Percentiles rank a stretch among this genome's conserved stretches.
Evolutionary conservation across 2,797 vertebrate species (phyloP).

Genomic region (Platalea minor): DNA sequence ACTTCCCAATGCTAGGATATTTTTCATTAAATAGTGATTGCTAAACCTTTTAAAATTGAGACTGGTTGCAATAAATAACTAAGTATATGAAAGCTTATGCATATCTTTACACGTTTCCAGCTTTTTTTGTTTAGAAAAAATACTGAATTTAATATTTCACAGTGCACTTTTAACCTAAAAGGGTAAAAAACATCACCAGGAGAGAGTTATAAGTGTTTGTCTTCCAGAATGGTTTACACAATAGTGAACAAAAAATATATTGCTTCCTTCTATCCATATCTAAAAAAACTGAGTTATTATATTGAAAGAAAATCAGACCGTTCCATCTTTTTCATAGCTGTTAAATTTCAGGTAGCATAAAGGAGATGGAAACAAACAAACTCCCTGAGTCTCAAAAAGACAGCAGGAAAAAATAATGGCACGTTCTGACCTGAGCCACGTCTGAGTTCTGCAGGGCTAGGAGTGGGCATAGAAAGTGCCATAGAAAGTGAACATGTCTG

Average conservation of each 20-base stretch:
- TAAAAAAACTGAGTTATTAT: background rate
- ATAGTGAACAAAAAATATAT: background rate
- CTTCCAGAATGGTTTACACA: background rate
- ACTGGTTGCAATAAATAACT: background rate
- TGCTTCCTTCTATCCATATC: background rate
- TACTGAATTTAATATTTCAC: background rate
- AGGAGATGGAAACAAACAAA: background rate
- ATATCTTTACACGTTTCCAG: background rate
- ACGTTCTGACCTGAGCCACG: background rate
- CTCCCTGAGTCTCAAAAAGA: background rate
- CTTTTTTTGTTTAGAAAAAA: background rate
- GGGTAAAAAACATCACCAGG: background rate
- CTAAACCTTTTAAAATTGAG: background rate
- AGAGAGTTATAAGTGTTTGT: background rate
- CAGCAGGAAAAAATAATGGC: background rate
- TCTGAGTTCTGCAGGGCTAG: background rate
- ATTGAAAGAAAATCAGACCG: background rate
- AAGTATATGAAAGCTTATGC: background rate
- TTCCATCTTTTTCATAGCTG: background rate
- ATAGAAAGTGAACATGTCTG: no score
- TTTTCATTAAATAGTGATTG: background rate
- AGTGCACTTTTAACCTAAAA: background rate
- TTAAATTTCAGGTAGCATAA: background rate
- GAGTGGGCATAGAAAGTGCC: rapidly evolving
- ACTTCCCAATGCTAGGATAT: background rate